Evolutionary conservation across 2,113 vertebrate genomes (phyloP), one percentile per base, ranked within the genome.

Genomic region (Diphyllodes magnificus): DNA sequence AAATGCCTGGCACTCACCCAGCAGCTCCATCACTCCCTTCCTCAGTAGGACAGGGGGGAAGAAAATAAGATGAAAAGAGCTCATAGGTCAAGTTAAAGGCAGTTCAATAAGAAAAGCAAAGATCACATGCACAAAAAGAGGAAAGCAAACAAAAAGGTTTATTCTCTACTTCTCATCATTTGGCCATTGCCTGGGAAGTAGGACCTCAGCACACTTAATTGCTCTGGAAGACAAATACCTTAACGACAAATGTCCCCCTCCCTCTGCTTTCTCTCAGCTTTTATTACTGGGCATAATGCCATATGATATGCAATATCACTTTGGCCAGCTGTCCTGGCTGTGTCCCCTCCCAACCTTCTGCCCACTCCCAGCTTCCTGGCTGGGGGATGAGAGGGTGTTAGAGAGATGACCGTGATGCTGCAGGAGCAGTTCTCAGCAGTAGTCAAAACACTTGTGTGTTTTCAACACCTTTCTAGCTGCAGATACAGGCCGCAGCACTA

Each of bases 161-260:
- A 44, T 71, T 66, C 31, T 49, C 17, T 66, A 11, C 6, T 61
- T 77, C 13, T 10, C 37, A 51, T 45, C 4, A 45, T 44, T 49
- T 5, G 2, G 6, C 12, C 12, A 63, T 33, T 69, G 12, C 37
- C 9, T 53, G 19, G 30, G 44, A 64, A 53, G 30, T 2, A 33
- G 13, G 11, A 16, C 6, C 19, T 84, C 44, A 45, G 13, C 13
- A 51, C 9, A 14, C 2, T 11, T 45, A 40, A 20, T 24, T 87
- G 13, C 7, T 37, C 23, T 4, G 9, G 15, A 57, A 71, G 42
- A 51, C 4, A 71, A 87, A 31, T 1, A 2, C 3, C 49, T 42
- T 42, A 19, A 39, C 8, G 11, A 33, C 0, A 0, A 60, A 71
- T 49, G 9, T 2, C 9, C 10, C 1, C 1, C 2, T 39, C 25